Evolutionary conservation across 1,140 invertebrate genomes (phyloP), one percentile per base, ranked within the genome.

Genomic region (Drosophila punjabiensis): DNA sequence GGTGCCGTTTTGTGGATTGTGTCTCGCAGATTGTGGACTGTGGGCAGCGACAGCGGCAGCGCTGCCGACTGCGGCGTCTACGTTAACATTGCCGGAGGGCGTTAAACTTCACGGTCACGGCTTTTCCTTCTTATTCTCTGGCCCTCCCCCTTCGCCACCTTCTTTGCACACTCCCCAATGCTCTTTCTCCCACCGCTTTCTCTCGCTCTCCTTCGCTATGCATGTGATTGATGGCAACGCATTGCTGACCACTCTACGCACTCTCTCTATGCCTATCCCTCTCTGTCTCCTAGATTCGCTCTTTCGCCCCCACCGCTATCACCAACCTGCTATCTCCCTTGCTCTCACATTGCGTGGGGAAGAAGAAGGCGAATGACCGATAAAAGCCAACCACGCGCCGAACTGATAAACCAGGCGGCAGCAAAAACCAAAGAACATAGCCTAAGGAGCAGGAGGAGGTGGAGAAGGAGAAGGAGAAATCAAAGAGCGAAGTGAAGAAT

Each of bases 51-150:
- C 52, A 45, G 43, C 9, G 33, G 39, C 64, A 61, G 63, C 30
- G 43, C 37, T 32, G 64, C 32, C 41, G 47, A 52, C 63, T 39
- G 65, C 37, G 66, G 11, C 58, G 53, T 37, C 47, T 59, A 71
- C 75, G 69, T 71, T 82, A 68, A 82, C 80, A 88, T 87, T 79
- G 86, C 67, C 66, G 59, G 89, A 91, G 90, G 89, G 82, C 89
- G 90, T 92, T 92, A 82, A 92, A 92, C 89, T 90, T 92, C 89
- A 92, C 90, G 89, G 89, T 92, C 89, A 92, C 89, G 90, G 89
- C 89, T 87, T 86, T 90, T 89, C 73, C 78, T 87, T 84, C 61
- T 68, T 82, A 50, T 76, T 75, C 59, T 81, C 43, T 67, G 43
- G 59, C 53, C 53, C 18, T 32, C 32, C 55, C 30, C 20, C 76